phyloP scores from a whole-genome alignment of 2,113 vertebrate species.

The Phocoena phocoena region DNA sequence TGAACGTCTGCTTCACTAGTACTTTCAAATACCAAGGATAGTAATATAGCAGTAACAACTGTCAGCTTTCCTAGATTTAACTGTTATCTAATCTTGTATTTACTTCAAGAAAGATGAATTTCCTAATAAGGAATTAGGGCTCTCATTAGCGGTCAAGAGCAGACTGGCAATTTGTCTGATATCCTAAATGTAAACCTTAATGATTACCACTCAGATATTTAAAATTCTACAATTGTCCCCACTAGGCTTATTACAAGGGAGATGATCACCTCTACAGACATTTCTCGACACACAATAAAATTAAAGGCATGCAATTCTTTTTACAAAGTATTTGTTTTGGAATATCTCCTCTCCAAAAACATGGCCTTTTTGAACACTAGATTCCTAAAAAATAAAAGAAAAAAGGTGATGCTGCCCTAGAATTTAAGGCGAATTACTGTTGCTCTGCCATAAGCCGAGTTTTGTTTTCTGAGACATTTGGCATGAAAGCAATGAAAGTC shows the following conservation, averaged over 20 bases:
- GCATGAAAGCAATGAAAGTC: background rate
- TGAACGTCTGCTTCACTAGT: background rate
- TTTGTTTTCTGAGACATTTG: background rate
- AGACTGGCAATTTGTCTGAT: conserved; percentile 51
- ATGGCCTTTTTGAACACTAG: background rate
- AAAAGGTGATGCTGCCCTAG: background rate
- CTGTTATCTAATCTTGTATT: conserved; percentile 3
- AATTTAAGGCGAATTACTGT: conserved; percentile 46
- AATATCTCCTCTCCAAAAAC: background rate
- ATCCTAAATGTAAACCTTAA: conserved; percentile 54
- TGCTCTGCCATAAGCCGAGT: background rate
- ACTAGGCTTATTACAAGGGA: conserved; percentile 40
- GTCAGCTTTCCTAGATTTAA: conserved; percentile 2
- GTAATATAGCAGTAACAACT: background rate
- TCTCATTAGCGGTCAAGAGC: conserved; percentile 44
- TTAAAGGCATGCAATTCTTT: conserved; percentile 36
- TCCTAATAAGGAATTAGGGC: conserved; percentile 22
- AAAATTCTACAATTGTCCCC: conserved; percentile 13
- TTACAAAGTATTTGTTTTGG: conserved; percentile 37
- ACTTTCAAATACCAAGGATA: background rate
- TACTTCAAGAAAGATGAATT: conserved; percentile 38
- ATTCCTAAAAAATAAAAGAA: background rate
- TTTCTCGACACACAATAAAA: conserved; percentile 48
- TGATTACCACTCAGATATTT: conserved; percentile 54
- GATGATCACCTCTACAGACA: conserved; percentile 51